These are phyloP conservation scores for Anomalospiza imberbis DNA, from an alignment of 2,797 vertebrate genomes.

Conservation along the genomic window DNA sequence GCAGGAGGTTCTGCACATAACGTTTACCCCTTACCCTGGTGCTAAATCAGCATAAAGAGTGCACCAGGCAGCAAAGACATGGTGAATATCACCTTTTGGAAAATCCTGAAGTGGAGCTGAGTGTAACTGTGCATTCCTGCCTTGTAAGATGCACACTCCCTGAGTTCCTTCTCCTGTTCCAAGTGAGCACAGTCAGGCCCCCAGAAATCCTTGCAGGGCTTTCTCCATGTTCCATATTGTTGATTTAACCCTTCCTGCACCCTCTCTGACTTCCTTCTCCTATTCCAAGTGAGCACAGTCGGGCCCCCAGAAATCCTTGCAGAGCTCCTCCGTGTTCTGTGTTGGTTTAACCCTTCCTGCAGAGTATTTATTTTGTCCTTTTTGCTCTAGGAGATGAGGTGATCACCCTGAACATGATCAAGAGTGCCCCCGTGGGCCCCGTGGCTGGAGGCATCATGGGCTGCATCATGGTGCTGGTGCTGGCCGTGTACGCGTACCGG, in stretches of 20 bases:
- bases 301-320: not conserved
- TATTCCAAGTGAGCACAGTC: not conserved
- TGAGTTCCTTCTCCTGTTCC: not conserved
- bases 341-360: not conserved
- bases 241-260: not conserved
- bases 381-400: conserved; percentile 88
- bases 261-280: not conserved
- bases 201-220: not conserved
- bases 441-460: conserved; percentile 99
- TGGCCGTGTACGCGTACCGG: conserved; percentile 95
- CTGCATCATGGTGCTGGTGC: conserved; percentile 96
- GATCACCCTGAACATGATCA: conserved; percentile 94
- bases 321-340: rapidly evolving
- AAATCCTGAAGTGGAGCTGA: not conserved
- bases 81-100: too few species aligned
- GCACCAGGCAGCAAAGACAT: rapidly evolving
- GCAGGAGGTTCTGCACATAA: not conserved
- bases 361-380: not conserved
- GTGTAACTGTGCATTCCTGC: not conserved
- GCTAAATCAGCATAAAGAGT: not conserved
- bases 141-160: not conserved
- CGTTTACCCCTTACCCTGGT: rapidly evolving
- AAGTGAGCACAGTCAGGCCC: not conserved
- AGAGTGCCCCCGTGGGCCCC: conserved; percentile 93
- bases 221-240: not conserved